Evolutionary conservation across 2,888 invertebrate species (phyloP).

Genomic region (Polymixis lichenea): DNA sequence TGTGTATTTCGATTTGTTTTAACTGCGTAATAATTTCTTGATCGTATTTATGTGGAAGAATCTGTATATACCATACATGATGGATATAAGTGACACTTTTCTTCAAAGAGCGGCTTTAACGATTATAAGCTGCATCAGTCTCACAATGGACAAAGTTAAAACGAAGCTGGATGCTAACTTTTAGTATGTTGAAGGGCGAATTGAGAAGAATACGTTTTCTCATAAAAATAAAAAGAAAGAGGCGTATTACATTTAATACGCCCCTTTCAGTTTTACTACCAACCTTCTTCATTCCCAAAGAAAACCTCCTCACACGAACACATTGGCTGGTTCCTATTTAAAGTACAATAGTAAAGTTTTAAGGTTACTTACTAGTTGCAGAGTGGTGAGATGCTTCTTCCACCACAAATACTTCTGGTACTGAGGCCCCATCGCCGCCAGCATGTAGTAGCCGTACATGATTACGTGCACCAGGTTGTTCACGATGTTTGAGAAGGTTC

Average conservation of each 20-base stretch:
- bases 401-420: constrained; percentile 97
- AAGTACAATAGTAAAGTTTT: background rate
- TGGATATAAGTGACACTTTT: too few relatives aligned
- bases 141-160: background rate
- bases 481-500: constrained; percentile 96
- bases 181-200: too few relatives aligned
- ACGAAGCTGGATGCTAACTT: background rate
- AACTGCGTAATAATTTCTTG: too few relatives aligned
- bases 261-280: background rate
- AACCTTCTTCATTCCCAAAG: background rate
- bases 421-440: constrained; percentile 96
- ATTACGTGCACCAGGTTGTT: constrained; percentile 96
- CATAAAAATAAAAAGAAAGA: too few relatives aligned
- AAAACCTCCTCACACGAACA: background rate
- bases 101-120: background rate
- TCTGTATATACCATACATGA: too few relatives aligned
- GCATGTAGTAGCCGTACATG: constrained; percentile 97
- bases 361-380: constrained; percentile 93
- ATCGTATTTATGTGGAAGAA: too few relatives aligned
- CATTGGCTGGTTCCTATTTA: background rate
- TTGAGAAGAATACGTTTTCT: too few relatives aligned
- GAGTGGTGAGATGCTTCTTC: constrained; percentile 96
- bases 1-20: too few relatives aligned
- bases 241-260: too few relatives aligned
- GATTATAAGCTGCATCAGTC: background rate